Conservation (phyloP, 1,140 invertebrate species). For the Cydia fagiglandana region DNA sequence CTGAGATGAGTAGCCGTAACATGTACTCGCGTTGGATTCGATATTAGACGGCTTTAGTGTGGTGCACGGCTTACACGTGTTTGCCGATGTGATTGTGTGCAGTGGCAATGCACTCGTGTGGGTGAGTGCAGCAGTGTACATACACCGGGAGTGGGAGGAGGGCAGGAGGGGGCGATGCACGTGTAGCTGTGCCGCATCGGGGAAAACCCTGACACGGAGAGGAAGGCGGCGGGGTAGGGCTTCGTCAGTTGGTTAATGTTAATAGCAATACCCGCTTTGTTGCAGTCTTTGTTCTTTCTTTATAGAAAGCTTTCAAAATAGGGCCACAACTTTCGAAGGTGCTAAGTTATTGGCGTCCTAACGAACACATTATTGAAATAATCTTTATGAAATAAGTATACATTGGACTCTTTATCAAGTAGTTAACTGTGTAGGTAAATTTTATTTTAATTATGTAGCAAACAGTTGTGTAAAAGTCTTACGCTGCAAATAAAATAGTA, state of each 20-base stretch:
- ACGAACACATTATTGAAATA: neutral
- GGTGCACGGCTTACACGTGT: constrained; percentile 63
- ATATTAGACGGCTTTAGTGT: constrained; percentile 46
- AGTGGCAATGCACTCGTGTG: constrained; percentile 32
- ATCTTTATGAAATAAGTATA: no score
- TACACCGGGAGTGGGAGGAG: constrained; percentile 21
- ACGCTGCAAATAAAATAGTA: no score
- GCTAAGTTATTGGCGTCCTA: neutral
- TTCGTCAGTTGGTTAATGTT: constrained; percentile 23
- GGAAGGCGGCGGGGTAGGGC: constrained; percentile 10
- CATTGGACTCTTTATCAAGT: no score
- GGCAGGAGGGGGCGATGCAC: constrained; percentile 32
- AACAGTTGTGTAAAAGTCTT: no score
- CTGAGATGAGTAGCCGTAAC: constrained; percentile 33
- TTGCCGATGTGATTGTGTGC: constrained; percentile 35
- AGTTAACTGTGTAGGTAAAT: no score
- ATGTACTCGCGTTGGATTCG: constrained; percentile 4
- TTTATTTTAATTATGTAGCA: no score
- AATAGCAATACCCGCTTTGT: constrained; percentile 14
- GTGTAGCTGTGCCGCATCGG: constrained; percentile 34
- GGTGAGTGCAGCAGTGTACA: constrained; percentile 49
- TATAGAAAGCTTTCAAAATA: neutral
- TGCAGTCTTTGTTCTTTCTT: neutral
- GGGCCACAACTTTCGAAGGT: neutral
- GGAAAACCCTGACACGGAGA: constrained; percentile 33